phyloP scores from a whole-genome alignment of 2,113 vertebrate species.

The Nycticryphes semicollaris region DNA sequence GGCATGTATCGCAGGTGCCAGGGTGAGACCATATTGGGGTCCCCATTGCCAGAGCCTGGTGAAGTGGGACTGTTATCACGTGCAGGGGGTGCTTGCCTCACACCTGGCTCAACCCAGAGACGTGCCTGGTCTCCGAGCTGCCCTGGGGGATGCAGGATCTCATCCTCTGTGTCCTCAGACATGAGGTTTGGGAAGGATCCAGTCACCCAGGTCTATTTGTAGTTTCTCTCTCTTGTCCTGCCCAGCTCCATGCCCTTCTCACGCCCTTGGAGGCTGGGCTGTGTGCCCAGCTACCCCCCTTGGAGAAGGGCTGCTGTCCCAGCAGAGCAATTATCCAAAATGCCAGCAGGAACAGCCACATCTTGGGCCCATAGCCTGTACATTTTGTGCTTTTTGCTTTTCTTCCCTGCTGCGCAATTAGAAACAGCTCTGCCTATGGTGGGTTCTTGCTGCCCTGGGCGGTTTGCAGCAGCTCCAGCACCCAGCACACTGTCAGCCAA shows the following conservation, averaged over 20 bases:
- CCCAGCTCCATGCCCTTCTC: background rate
- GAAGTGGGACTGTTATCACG: rapidly evolving
- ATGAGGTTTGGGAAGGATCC: background rate
- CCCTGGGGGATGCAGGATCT: background rate
- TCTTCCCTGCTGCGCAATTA: rapidly evolving
- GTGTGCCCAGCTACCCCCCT: background rate
- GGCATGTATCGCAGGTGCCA: background rate
- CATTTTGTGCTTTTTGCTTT: background rate
- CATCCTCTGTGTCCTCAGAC: background rate
- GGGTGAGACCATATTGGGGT: rapidly evolving
- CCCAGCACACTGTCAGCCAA: background rate
- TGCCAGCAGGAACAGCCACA: background rate
- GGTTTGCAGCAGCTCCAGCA: background rate
- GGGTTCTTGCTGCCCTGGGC: background rate
- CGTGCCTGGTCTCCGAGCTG: rapidly evolving
- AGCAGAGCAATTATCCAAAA: background rate
- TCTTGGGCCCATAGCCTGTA: background rate
- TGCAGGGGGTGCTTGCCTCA: background rate
- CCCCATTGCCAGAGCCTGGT: background rate
- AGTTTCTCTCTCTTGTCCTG: background rate
- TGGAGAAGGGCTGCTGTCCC: background rate
- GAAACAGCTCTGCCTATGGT: rapidly evolving
- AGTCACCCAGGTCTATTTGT: background rate
- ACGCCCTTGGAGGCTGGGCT: background rate
- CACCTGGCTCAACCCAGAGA: background rate